Base-by-base conservation (phyloP, 2,797 vertebrate genomes). In the Rhadinocentrus ornatus region DNA sequence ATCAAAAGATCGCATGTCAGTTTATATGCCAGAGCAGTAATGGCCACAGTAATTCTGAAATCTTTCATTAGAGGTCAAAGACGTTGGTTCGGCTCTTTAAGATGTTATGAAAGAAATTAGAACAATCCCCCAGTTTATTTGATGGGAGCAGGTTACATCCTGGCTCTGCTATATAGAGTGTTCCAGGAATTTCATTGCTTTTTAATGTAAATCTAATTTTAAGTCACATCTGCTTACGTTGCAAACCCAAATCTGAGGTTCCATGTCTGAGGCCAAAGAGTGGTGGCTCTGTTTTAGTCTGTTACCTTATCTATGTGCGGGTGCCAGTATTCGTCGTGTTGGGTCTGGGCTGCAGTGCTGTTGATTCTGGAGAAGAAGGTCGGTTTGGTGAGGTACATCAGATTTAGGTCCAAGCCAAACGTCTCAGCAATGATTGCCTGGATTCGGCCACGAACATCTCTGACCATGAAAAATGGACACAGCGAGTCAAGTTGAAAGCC, bases 301-400 rank as follows among this genome's bases (percentile, higher is more conserved):
- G 0, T 84, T 87, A 97, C 97, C 96, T 99, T 99, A 85, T 99
- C 97, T 15, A 98, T 93, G 0, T 99, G 98, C 0, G 97, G 96
- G 64, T 98, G 97, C 97, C 98, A 99, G 89, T 99, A 99, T 77
- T 99, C 97, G 1, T 99, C 98, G 0, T 99, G 97, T 0, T 96
- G 88, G 1, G 97, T 98, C 85, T 93, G 96, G 66, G 97, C 96
- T 3, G 44, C 86, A 0, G 96, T 96, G 92, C 87, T 96, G 91
- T 99, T 98, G 89, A 99, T 99, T 41, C 97, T 95, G 24, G 97
- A 99, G 95, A 99, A 99, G 94, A 99, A 99, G 0, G 97, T 99
- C 69, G 98, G 98, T 86, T 98, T 99, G 11, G 97, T 99, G 82
- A 99, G 96, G 91, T 95, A 93, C 91, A 99, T 75, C 5, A 93